Evolutionary conservation across 2,888 invertebrate species (phyloP).

Genomic region (Caenorhabditis plicata): DNA sequence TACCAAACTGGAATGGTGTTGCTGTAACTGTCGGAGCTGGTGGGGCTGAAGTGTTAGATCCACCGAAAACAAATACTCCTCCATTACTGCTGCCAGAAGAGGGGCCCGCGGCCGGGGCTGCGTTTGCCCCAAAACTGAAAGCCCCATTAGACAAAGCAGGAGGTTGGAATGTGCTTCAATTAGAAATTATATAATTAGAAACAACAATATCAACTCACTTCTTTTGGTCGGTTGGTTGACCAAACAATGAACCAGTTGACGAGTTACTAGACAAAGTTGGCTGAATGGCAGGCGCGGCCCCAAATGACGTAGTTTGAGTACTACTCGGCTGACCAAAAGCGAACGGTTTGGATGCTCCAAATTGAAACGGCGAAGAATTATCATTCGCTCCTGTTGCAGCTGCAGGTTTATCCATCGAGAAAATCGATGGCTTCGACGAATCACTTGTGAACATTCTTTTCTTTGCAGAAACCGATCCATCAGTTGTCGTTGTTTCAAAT

Average conservation of each 20-base stretch:
- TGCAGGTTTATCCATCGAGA: neutral
- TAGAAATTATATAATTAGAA: neutral
- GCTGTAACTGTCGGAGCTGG: conserved; percentile 1
- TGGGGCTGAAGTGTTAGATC: neutral
- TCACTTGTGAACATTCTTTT: neutral
- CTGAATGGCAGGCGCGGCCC: neutral
- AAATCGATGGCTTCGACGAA: neutral
- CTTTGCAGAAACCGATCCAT: no score
- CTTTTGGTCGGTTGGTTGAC: conserved; percentile 4
- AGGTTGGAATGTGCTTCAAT: conserved; percentile 19
- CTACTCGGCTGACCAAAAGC: neutral
- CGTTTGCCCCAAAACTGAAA: conserved; percentile 11
- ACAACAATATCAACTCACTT: conserved; percentile 21
- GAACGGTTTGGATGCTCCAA: neutral
- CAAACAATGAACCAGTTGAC: conserved; percentile 24
- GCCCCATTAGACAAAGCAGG: neutral
- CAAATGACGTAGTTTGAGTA: neutral
- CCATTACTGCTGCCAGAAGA: neutral
- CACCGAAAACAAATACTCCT: conserved; percentile 12
- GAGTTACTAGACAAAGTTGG: conserved; percentile 25
- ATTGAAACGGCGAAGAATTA: neutral
- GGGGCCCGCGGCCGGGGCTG: neutral
- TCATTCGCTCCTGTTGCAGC: neutral
- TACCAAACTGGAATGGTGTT: neutral
- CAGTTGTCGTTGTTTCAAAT: no score